These are phyloP conservation scores for Acanthisitta chloris DNA, from an alignment of 2,113 vertebrate species.

Conservation along the genomic window DNA sequence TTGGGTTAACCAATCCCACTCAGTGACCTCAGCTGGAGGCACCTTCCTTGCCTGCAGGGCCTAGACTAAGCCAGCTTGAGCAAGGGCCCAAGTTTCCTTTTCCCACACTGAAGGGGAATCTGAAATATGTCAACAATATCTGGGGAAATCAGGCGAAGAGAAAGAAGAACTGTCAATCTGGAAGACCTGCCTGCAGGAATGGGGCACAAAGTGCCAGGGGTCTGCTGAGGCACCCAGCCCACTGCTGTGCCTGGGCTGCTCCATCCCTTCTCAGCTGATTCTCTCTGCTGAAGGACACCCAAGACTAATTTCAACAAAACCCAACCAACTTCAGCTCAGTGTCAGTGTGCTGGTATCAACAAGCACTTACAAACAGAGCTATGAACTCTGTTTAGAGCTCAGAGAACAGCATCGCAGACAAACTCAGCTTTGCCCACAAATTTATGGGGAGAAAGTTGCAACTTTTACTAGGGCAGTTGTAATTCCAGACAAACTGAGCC, in stretches of 20 bases:
- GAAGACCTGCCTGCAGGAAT: neutral
- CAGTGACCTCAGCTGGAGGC: neutral
- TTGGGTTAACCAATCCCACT: neutral
- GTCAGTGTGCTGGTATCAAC: neutral
- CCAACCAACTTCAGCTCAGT: neutral
- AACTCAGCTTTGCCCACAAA: neutral
- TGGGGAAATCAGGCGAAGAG: neutral
- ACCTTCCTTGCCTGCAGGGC: constrained; percentile 29
- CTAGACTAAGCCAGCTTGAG: constrained; percentile 36
- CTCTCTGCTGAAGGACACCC: neutral
- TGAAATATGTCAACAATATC: constrained; percentile 58
- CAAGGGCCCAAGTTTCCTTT: neutral
- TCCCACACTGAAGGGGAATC: constrained; percentile 52
- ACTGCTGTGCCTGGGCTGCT: neutral
- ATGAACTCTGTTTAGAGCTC: no score
- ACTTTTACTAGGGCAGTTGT: neutral
- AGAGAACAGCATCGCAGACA: neutral
- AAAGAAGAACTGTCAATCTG: neutral
- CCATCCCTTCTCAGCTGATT: neutral
- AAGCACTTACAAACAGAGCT: neutral
- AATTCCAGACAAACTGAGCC: neutral
- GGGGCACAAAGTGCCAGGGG: neutral
- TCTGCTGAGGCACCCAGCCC: neutral
- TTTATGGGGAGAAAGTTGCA: neutral
- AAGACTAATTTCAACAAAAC: neutral